Base-by-base conservation (phyloP, 2,113 vertebrate genomes). In the Ceyx margarethae region DNA sequence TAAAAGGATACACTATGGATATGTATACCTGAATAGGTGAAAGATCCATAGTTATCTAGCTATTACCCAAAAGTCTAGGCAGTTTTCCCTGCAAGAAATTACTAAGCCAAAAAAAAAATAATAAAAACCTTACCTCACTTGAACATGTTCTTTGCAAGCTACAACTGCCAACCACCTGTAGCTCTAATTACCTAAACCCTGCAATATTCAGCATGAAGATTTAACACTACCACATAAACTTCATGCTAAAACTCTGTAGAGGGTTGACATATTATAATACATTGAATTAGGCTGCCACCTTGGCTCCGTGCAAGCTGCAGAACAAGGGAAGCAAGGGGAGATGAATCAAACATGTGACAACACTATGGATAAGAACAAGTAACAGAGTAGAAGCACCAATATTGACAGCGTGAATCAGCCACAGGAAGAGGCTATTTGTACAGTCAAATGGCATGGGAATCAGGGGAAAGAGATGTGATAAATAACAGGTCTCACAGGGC, bases 151-250 rank as follows among this genome's bases (percentile, higher is more conserved):
- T 71, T 54, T 43, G 6, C 54, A 76, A 84, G 21, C 69, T 84
- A 46, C 42, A 69, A 1, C 25, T 43, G 8, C 40, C 26, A 46
- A n/a, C 31, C 11, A 19, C 2, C 9, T 37, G 21, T 60, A 71
- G 46, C 26, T 77, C 46, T 43, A 78, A 4, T 35, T 66, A 50
- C 31, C 17, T 35, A 58, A 82, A 66, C 8, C 23, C 13, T 46
- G 21, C 16, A 40, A n/a, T 31, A 48, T 57, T 61, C 73, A 79
- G 29, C 29, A 53, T 1, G 1, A 69, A 82, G 25, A 79, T 48
- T 11, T 46, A 29, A 51, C 6, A 8, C 3, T 14, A 2, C 0
- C 8, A 6, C 9, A 25, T 21, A 89, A 86, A 40, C 2, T 31
- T 54, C 1, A 0, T 0, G 11, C 33, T 58, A 91, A 25, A 73